phyloP scores from a whole-genome alignment of 2,888 invertebrate genomes.

The Drosophila birchii region DNA sequence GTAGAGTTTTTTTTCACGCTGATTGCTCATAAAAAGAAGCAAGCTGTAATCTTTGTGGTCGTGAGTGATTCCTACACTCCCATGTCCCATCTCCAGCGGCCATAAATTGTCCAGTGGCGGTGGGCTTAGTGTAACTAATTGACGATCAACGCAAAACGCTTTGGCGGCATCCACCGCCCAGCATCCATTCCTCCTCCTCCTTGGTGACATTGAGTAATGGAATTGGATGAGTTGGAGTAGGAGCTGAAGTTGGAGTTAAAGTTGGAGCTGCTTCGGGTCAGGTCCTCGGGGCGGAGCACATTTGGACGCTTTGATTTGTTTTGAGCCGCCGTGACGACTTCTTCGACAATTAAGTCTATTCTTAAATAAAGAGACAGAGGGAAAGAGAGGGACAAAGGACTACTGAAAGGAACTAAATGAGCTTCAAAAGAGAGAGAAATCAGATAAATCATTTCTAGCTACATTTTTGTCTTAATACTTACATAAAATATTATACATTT shows the following conservation, averaged over 20 bases:
- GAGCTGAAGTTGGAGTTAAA: not conserved
- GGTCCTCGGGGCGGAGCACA: slow-evolving; percentile 36
- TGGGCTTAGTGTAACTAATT: slow-evolving; percentile 70
- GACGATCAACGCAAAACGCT: slow-evolving; percentile 62
- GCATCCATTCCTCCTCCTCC: slow-evolving; percentile 15
- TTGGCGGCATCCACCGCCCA: slow-evolving; percentile 41
- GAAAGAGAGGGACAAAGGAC: not conserved
- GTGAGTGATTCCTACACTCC: slow-evolving; percentile 9
- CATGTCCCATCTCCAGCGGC: slow-evolving; percentile 18
- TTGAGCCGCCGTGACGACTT: slow-evolving; percentile 70
- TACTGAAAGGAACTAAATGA: not conserved
- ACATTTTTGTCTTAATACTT: too few species aligned
- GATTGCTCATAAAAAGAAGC: slow-evolving; percentile 5
- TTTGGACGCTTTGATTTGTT: slow-evolving; percentile 71
- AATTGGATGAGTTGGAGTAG: slow-evolving; percentile 27
- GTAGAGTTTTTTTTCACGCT: not conserved
- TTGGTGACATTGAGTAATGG: slow-evolving; percentile 77
- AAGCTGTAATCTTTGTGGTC: not conserved
- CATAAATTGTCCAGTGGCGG: slow-evolving; percentile 53
- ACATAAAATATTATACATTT: not conserved
- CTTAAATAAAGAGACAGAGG: not conserved
- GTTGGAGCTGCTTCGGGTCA: slow-evolving; percentile 2
- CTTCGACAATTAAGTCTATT: slow-evolving; percentile 64
- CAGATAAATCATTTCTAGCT: too few species aligned
- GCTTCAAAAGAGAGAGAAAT: not conserved